Conservation (phyloP, 53 echinoderm and acorn worm species). For the Hippasteria phrygiana region DNA sequence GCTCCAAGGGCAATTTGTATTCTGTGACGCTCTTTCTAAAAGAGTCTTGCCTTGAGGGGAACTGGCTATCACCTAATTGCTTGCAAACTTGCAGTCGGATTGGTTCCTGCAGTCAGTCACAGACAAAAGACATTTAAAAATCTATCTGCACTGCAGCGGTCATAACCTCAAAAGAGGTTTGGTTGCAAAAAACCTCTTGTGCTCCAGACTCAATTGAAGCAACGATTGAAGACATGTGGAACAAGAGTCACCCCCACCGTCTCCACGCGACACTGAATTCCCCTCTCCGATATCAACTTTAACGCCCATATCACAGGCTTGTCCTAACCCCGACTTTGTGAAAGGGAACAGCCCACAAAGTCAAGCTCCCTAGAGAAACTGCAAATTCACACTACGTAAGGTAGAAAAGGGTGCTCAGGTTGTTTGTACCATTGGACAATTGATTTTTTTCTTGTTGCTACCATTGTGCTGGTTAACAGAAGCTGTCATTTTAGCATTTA, state of each 20-base stretch:
- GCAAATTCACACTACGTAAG: background rate
- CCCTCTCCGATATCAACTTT: background rate
- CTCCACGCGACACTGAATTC: background rate
- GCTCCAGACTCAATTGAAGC: conserved; percentile 10
- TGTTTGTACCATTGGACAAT: background rate
- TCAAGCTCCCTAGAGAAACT: background rate
- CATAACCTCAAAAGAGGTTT: conserved; percentile 2
- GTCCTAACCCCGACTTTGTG: background rate
- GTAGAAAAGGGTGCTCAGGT: background rate
- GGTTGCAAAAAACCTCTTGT: background rate
- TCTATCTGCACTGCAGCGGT: background rate
- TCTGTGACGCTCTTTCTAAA: conserved; percentile 1
- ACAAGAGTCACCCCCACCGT: background rate
- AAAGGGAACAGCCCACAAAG: background rate
- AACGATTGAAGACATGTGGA: conserved; percentile 1
- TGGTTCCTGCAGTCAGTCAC: background rate
- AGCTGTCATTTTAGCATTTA: background rate
- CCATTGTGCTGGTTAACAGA: conserved; percentile 20
- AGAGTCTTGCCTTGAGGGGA: background rate
- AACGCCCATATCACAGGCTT: background rate
- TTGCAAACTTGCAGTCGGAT: background rate
- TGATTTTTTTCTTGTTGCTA: background rate
- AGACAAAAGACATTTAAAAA: background rate
- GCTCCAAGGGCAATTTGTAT: conserved; percentile 4
- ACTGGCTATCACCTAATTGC: conserved; percentile 12